Conservation (phyloP, 1,140 invertebrate genomes). For the Semibalanus balanoides region DNA sequence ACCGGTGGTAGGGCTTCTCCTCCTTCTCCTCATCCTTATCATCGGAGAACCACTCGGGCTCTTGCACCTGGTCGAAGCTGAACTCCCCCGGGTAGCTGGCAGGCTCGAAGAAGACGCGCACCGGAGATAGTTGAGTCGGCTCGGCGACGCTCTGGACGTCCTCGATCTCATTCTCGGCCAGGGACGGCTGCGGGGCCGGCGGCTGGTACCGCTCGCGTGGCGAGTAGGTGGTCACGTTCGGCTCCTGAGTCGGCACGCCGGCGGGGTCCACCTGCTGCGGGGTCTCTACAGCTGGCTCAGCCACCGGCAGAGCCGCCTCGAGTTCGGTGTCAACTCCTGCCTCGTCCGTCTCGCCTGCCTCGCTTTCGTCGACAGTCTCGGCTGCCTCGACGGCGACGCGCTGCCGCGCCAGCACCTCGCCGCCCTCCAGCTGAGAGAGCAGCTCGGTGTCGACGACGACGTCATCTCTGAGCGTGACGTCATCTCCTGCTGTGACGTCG, state of each 20-base stretch:
- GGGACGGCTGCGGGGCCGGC: no score
- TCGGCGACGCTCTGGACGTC: background rate
- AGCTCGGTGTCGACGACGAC: background rate
- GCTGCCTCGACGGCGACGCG: no score
- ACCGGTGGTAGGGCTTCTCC: background rate
- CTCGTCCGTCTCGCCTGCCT: no score
- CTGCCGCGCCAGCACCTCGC: background rate
- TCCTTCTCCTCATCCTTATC: background rate
- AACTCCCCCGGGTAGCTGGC: background rate
- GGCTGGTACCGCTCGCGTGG: background rate
- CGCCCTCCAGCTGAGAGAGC: background rate
- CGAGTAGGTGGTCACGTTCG: background rate
- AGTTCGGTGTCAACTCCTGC: background rate
- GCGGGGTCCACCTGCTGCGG: background rate
- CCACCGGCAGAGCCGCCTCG: no score
- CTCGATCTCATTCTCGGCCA: background rate
- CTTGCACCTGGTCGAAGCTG: background rate
- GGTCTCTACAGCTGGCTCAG: no score
- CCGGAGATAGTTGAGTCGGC: background rate
- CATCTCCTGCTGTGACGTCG: background rate
- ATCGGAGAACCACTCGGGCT: background rate
- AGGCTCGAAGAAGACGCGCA: background rate
- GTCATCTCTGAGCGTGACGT: background rate
- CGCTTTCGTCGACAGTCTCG: no score
- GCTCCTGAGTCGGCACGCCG: no score